Evolutionary conservation across 2,797 vertebrate genomes (phyloP).

Genomic region (Phrynocephalus vlangalii): DNA sequence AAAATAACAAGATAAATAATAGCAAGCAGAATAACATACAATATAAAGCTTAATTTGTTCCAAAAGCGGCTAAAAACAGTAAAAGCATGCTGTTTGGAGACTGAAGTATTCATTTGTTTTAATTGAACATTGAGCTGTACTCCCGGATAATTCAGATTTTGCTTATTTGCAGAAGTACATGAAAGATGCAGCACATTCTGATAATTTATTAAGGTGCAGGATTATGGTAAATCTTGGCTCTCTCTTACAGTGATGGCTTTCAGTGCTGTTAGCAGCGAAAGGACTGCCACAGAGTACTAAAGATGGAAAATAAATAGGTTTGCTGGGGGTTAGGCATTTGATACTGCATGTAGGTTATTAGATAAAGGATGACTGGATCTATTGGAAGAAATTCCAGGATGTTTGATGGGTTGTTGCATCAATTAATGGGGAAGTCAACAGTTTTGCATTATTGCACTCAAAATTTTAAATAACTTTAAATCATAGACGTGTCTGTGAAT

Average conservation of each 20-base stretch:
- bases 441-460: constrained; percentile 30
- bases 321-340: constrained; percentile 43
- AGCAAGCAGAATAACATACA: not conserved
- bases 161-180: constrained; percentile 41
- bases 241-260: constrained; percentile 48
- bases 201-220: constrained; percentile 58
- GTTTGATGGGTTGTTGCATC: not conserved
- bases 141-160: constrained; percentile 47
- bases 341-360: constrained; percentile 27
- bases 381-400: constrained; percentile 30
- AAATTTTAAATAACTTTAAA: constrained; percentile 37
- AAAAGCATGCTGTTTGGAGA: constrained; percentile 21
- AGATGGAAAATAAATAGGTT: constrained; percentile 44
- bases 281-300: constrained; percentile 37
- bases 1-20: constrained; percentile 5
- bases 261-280: constrained; percentile 54
- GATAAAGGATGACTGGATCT: constrained; percentile 21
- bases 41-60: constrained; percentile 43
- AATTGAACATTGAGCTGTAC: constrained; percentile 29
- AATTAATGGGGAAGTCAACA: constrained; percentile 33
- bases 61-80: constrained; percentile 22
- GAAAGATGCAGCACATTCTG: constrained; percentile 45
- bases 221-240: constrained; percentile 43
- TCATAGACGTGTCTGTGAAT: not conserved
- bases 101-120: constrained; percentile 45